These are phyloP conservation scores for Pasiphila rectangulata DNA, from an alignment of 2,888 invertebrate species.

Conservation along the genomic window DNA sequence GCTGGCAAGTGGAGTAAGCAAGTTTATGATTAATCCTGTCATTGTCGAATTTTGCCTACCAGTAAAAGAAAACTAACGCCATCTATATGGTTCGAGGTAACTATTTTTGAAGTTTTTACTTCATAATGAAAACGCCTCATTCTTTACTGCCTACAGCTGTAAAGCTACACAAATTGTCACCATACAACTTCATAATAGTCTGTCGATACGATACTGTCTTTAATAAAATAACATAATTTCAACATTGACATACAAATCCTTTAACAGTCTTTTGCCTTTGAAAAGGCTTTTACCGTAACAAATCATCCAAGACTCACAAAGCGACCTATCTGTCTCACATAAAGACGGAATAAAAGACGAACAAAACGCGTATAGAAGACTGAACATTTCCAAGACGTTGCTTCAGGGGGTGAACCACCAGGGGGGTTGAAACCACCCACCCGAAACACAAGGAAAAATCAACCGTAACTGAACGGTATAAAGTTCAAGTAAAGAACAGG, in stretches of 20 bases:
- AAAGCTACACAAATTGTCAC: no score
- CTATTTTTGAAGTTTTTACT: no score
- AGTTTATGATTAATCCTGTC: no score
- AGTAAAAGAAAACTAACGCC: no score
- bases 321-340: constrained; percentile 51
- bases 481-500: neutral
- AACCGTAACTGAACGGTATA: constrained; percentile 33
- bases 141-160: no score
- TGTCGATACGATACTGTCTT: no score
- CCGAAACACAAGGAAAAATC: constrained; percentile 29
- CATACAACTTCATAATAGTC: no score
- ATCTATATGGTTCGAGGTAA: no score
- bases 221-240: neutral
- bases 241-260: constrained; percentile 21
- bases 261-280: constrained; percentile 13
- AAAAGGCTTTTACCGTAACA: constrained; percentile 31
- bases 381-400: constrained; percentile 74
- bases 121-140: no score
- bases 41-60: no score
- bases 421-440: constrained; percentile 26
- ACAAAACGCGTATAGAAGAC: constrained; percentile 72
- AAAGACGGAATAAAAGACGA: constrained; percentile 67
- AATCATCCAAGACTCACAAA: constrained; percentile 34
- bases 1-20: no score
- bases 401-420: constrained; percentile 42